phyloP scores from a whole-genome alignment of 2,113 vertebrate genomes.

The Pseudorasbora parva region DNA sequence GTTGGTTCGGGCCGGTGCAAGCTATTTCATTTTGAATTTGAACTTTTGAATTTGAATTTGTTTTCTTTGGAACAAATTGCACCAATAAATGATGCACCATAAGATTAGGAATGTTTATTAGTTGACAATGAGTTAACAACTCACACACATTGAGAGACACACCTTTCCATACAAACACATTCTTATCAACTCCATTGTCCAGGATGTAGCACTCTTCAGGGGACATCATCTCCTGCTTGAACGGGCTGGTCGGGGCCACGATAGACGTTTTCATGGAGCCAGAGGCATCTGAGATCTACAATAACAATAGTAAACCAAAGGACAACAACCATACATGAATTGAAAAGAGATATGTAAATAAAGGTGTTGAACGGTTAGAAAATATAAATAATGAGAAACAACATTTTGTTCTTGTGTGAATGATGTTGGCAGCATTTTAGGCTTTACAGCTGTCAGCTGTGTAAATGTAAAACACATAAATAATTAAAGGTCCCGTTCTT shows the following conservation, averaged over 20 bases:
- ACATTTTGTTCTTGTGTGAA: no score
- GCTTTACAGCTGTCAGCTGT: constrained; percentile 1
- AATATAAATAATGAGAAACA: background rate
- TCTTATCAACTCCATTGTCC: constrained; percentile 69
- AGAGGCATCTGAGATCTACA: constrained; percentile 75
- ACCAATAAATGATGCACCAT: background rate
- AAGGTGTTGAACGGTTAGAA: background rate
- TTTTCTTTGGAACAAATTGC: background rate
- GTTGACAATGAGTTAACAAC: background rate
- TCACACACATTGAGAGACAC: background rate
- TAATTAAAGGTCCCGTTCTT: no score
- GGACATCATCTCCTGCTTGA: constrained; percentile 72
- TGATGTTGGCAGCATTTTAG: constrained; percentile 31
- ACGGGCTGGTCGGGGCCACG: constrained; percentile 69
- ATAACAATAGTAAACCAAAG: background rate
- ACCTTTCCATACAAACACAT: constrained; percentile 83
- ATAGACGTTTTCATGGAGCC: constrained; percentile 66
- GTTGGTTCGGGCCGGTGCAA: background rate
- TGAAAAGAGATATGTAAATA: background rate
- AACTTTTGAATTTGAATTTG: no score
- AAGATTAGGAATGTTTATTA: background rate
- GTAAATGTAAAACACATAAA: constrained; percentile 4
- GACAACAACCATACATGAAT: background rate
- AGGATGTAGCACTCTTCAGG: constrained; percentile 76
- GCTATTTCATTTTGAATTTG: no score